These are phyloP conservation scores for Exocentrus adspersus DNA, from an alignment of 2,888 invertebrate species.

Conservation along the genomic window DNA sequence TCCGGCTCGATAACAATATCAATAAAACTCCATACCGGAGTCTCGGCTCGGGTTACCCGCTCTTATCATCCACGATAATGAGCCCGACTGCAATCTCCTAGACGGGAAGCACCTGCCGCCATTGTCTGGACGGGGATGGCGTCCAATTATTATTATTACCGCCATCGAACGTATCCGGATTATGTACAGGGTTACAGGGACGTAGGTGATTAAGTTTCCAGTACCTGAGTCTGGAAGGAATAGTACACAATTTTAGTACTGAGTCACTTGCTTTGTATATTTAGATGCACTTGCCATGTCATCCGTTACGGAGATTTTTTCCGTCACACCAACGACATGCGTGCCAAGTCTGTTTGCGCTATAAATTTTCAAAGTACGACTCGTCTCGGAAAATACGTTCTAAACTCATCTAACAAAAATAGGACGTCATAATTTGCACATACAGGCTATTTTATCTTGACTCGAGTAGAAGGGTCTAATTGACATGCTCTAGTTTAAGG, in stretches of 20 bases:
- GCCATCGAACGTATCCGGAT: slow-evolving; percentile 38
- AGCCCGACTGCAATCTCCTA: not conserved
- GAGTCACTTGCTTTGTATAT: slow-evolving; percentile 12
- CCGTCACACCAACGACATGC: not conserved
- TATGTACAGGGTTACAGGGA: too few species aligned
- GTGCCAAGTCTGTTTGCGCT: slow-evolving; percentile 17
- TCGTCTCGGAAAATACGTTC: not conserved
- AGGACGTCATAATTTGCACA: too few species aligned
- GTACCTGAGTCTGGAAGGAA: too few species aligned
- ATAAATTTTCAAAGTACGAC: slow-evolving; percentile 5
- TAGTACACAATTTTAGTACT: not conserved
- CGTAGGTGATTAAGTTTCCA: too few species aligned
- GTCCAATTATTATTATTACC: slow-evolving; percentile 37
- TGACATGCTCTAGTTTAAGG: too few species aligned
- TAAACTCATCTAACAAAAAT: not conserved
- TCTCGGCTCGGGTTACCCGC: not conserved
- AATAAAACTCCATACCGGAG: not conserved
- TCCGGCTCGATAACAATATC: not conserved
- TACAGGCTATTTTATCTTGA: too few species aligned
- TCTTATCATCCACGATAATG: not conserved
- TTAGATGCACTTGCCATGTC: slow-evolving; percentile 40
- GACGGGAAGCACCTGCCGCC: slow-evolving; percentile 34
- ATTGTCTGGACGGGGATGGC: slow-evolving; percentile 36
- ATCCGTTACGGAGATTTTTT: slow-evolving; percentile 34
- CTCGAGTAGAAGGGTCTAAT: too few species aligned